phyloP scores from a whole-genome alignment of 2,797 vertebrate species.

The Glyptemys insculpta region DNA sequence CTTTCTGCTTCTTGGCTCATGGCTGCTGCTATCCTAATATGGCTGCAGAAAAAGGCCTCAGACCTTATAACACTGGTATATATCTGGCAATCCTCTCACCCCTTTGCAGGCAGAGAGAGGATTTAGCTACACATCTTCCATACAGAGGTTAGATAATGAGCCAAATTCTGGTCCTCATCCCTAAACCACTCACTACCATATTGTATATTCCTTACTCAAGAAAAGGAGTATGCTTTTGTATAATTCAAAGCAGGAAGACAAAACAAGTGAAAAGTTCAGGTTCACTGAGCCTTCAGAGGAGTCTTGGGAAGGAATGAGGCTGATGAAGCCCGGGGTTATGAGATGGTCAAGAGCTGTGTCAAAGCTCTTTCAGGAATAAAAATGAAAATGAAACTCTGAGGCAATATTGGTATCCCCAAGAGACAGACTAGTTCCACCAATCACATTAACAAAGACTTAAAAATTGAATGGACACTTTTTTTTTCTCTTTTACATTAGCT shows the following conservation, averaged over 20 bases:
- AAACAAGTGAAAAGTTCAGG: background rate
- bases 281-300: background rate
- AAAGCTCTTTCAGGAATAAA: background rate
- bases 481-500: background rate
- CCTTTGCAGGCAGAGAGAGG: background rate
- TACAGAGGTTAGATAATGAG: background rate
- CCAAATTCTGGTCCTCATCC: background rate
- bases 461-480: background rate
- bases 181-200: background rate
- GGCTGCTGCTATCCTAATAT: too few species aligned
- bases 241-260: background rate
- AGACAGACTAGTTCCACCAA: background rate
- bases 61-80: rapidly evolving
- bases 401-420: background rate
- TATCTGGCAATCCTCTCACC: background rate
- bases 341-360: background rate
- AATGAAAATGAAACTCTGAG: background rate
- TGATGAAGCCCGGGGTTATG: background rate
- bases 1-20: too few species aligned
- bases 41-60: too few species aligned
- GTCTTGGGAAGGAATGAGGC: background rate
- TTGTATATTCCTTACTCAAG: background rate
- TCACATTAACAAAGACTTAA: background rate
- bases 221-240: background rate
- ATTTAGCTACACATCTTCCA: background rate